Evolutionary conservation across 2,888 invertebrate genomes (phyloP).

Genomic region (Hyposoter dolosus): DNA sequence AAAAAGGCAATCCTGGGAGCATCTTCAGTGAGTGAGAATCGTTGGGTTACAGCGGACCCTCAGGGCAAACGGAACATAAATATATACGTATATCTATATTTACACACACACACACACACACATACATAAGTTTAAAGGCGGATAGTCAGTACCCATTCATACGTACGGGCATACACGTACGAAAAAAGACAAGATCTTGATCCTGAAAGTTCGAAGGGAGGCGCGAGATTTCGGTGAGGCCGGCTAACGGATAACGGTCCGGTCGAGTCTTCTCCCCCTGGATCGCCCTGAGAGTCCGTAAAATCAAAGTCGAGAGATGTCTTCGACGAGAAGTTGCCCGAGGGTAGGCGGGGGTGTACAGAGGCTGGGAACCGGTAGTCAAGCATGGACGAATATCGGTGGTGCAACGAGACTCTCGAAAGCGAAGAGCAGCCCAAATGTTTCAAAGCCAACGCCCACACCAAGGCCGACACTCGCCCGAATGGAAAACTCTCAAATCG

Average conservation of each 20-base stretch:
- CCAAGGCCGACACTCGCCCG: constrained; percentile 49
- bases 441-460: constrained; percentile 61
- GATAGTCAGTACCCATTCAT: constrained; percentile 1
- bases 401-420: constrained; percentile 76
- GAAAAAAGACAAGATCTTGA: constrained; percentile 37
- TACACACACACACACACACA: neutral
- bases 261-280: constrained; percentile 37
- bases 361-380: constrained; percentile 57
- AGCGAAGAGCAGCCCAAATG: constrained; percentile 81
- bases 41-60: constrained; percentile 26
- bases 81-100: neutral
- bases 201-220: constrained; percentile 50
- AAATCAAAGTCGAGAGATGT: constrained; percentile 60
- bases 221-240: constrained; percentile 50
- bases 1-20: constrained; percentile 61
- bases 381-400: constrained; percentile 50
- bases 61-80: neutral
- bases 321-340: constrained; percentile 68
- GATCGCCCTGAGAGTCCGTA: constrained; percentile 10
- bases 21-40: constrained; percentile 63
- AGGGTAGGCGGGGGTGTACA: constrained; percentile 63
- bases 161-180: neutral
- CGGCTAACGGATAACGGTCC: constrained; percentile 59
- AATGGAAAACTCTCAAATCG: constrained; percentile 51
- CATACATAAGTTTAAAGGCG: neutral